These are phyloP conservation scores for Caenorhabditis uteleia DNA, from an alignment of 2,888 invertebrate species.

Conservation along the genomic window DNA sequence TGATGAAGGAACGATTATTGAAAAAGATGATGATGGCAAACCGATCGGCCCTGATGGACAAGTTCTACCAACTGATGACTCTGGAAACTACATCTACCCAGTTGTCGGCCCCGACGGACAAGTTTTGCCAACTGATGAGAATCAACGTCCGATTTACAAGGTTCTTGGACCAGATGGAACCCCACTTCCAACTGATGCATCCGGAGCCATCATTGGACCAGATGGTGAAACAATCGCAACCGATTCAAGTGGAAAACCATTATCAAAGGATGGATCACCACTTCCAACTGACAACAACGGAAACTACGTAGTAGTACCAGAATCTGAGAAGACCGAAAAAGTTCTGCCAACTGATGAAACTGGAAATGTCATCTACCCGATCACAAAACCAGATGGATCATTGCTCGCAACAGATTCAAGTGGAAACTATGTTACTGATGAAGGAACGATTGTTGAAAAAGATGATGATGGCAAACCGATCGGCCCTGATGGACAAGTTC, in stretches of 20 bases:
- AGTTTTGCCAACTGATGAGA: conserved; percentile 19
- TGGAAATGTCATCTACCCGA: conserved; percentile 12
- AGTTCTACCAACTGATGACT: conserved; percentile 15
- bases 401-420: conserved; percentile 20
- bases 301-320: conserved; percentile 5
- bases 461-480: conserved; percentile 37
- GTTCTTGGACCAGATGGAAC: conserved; percentile 24
- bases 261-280: conserved; percentile 25
- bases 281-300: conserved; percentile 23
- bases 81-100: conserved; percentile 20
- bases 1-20: conserved; percentile 6
- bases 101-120: conserved; percentile 18
- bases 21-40: conserved; percentile 4
- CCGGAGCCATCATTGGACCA: conserved; percentile 28
- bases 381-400: conserved; percentile 10
- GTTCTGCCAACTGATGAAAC: conserved; percentile 16
- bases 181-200: conserved; percentile 43
- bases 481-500: conserved; percentile 20
- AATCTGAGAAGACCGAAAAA: not conserved
- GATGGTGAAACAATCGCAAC: conserved; percentile 13
- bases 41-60: conserved; percentile 5
- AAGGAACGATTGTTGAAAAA: conserved; percentile 20
- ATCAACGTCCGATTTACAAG: conserved; percentile 14
- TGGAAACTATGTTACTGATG: conserved; percentile 13
- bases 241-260: conserved; percentile 15